Conservation (phyloP, 2,113 vertebrate species). For the Centropristis striata region DNA sequence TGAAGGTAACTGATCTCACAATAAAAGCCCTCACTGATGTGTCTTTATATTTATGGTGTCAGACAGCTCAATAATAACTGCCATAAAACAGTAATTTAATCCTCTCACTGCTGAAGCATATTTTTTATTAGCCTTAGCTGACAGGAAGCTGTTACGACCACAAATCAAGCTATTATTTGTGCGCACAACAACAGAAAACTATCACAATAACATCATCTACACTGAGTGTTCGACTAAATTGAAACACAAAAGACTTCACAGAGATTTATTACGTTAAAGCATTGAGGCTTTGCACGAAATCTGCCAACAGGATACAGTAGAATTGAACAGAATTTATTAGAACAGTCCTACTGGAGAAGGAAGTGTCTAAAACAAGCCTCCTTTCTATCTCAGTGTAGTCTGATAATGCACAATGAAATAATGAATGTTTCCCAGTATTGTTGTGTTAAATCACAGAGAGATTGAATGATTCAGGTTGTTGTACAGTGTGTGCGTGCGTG, state of each 20-base stretch:
- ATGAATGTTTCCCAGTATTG: background rate
- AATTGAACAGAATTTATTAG: background rate
- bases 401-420: background rate
- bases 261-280: background rate
- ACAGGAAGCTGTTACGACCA: background rate
- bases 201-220: background rate
- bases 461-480: background rate
- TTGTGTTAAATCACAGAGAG: background rate
- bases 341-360: constrained; percentile 1
- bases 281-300: background rate
- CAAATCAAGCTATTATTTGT: background rate
- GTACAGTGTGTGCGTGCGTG: background rate
- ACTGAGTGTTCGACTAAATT: background rate
- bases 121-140: background rate
- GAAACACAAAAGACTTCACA: background rate
- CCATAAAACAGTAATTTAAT: background rate
- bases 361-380: background rate
- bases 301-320: background rate
- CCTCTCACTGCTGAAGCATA: background rate
- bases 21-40: background rate
- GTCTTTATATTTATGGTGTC: background rate
- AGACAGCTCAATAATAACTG: background rate
- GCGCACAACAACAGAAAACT: background rate
- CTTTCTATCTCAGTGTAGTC: no score
- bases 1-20: background rate